Evolutionary conservation across 2,113 vertebrate species (phyloP).

Genomic region (Corythornis madagascariensis): DNA sequence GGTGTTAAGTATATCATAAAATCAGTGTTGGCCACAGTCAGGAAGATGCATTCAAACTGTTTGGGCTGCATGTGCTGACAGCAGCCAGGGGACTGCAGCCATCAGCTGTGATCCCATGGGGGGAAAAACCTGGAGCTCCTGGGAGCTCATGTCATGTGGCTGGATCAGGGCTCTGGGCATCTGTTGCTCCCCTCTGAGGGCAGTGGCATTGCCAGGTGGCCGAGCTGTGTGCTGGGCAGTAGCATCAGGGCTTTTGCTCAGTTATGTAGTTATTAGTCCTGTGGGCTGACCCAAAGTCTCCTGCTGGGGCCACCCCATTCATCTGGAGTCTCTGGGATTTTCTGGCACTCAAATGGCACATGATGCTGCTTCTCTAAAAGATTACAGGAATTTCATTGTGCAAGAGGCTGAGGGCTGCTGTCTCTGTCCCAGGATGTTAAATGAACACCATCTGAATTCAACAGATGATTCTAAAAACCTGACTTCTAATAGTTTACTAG

Average conservation of each 20-base stretch:
- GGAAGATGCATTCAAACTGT: neutral
- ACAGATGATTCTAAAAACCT: neutral
- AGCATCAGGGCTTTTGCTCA: neutral
- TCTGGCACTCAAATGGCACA: rapidly evolving
- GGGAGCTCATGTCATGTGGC: neutral
- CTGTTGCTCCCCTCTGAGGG: neutral
- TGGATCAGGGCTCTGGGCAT: neutral
- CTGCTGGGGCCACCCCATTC: neutral
- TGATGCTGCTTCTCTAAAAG: neutral
- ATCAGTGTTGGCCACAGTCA: constrained; percentile 35
- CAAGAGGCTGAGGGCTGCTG: neutral
- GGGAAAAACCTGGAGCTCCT: neutral
- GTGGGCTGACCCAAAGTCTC: neutral
- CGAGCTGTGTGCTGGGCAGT: neutral
- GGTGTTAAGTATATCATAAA: constrained; percentile 67
- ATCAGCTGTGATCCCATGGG: neutral
- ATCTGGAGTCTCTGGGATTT: neutral
- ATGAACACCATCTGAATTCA: neutral
- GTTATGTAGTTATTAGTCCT: neutral
- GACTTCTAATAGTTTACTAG: neutral
- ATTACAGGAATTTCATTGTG: neutral
- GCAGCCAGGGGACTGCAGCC: neutral
- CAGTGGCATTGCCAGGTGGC: neutral
- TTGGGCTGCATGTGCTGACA: neutral
- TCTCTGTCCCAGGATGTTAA: neutral